Percentiles rank a stretch among this genome's conserved stretches.
Conservation (phyloP, 2,113 vertebrate species). For the Sus scrofa region T2T-Sscrofa CM000817.6:110806501-110807000, state of each 20-base stretch:
- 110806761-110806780: slow-evolving; percentile 24
- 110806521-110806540: no score
- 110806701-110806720: no score
- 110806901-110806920: not conserved
- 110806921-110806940: slow-evolving; percentile 15
- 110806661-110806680: no score
- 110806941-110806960: not conserved
- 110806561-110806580: no score
- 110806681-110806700: no score
- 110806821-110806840: not conserved
- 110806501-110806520: not conserved
- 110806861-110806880: not conserved
- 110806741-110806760: slow-evolving; percentile 20
- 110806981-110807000: not conserved
- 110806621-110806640: no score
- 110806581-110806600: no score
- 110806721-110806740: no score
- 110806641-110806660: no score
- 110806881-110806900: not conserved
- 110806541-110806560: no score
- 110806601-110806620: no score
- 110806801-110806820: slow-evolving; percentile 31
- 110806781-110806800: slow-evolving; percentile 46
- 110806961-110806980: slow-evolving; percentile 41
- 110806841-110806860: slow-evolving; percentile 26